These are phyloP conservation scores for Hedya salicella DNA, from an alignment of 2,888 invertebrate species.

Conservation along the genomic window DNA sequence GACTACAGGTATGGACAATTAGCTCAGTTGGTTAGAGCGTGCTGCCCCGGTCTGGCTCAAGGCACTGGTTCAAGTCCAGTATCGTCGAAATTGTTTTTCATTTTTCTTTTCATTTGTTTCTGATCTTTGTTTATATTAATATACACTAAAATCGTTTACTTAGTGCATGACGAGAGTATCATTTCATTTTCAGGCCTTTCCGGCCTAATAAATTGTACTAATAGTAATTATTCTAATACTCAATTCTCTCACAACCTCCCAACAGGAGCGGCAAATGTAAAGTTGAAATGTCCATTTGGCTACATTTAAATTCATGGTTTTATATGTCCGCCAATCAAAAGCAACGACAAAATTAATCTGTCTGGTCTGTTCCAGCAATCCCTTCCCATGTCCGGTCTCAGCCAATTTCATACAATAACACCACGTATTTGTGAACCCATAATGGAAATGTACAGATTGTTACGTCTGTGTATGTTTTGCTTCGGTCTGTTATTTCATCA, in stretches of 20 bases:
- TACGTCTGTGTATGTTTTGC: constrained; percentile 56
- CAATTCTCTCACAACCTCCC: background rate
- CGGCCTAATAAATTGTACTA: constrained; percentile 7
- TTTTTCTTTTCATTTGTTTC: too few species aligned
- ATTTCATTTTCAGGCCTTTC: too few species aligned
- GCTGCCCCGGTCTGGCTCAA: too few species aligned
- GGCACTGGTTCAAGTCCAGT: too few species aligned
- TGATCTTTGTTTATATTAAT: too few species aligned
- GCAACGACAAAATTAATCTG: constrained; percentile 68
- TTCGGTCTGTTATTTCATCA: constrained; percentile 68
- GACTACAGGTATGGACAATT: too few species aligned
- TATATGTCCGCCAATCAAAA: constrained; percentile 58
- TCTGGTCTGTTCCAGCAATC: constrained; percentile 57
- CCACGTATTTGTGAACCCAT: constrained; percentile 63
- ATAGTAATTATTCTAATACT: background rate
- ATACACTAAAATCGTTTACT: too few species aligned
- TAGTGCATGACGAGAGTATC: too few species aligned
- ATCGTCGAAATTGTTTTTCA: too few species aligned
- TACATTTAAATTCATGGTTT: constrained; percentile 43
- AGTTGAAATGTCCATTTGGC: constrained; percentile 31
- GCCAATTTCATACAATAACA: constrained; percentile 78
- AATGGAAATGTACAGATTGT: constrained; percentile 59
- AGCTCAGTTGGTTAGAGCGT: too few species aligned
- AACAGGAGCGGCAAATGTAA: constrained; percentile 25
- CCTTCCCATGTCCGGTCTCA: constrained; percentile 57